Evolutionary conservation across 2,797 vertebrate species (phyloP), one percentile per base, ranked within the genome.

Genomic region (Pristis pectinata): DNA sequence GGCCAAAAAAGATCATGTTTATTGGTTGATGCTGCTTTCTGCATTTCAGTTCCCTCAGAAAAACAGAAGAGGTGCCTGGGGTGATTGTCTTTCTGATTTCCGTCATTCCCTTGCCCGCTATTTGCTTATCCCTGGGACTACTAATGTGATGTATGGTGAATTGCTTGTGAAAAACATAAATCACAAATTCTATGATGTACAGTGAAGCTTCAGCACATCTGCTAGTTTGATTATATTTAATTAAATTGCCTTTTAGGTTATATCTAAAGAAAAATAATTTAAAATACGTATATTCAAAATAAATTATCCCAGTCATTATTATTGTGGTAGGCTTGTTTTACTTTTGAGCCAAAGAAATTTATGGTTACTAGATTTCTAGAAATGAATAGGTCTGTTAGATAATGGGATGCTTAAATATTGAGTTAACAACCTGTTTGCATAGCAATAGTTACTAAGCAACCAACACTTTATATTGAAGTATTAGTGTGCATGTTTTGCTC

Each of bases 361-460:
- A 24, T 76, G 44, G 70, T 76, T 30, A 72, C 34, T 93, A 22
- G 24, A 93, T 93, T 67, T 72, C 27, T 30, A 49, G 64, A 93
- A 74, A 49, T 34, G 24, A 27, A 74, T 72, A 49, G 92, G 41
- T 70, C 92, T 94, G 92, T 76, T 53, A 17, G 67, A 94, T 49
- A 94, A 94, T 19, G 49, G 67, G 41, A 94, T 34, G 41, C 70
- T 94, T 53, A 94, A 94, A 76, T 67, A 76, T 30, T 76, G 70
- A 94, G 92, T 74, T 76, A 94, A 76, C 92, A 94, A 56, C 44
- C 70, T 76, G 70, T 94, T 76, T 94, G 92, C 92, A 53, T 94
- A 94, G 72, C 67, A 94, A 94, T 94, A 56, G 92, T 94, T 76
- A 94, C 92, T n/a, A 74, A 94, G 92, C 92, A 76, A 94, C 70